Conservation (phyloP, 2,113 vertebrate species). For the Microtus oregoni region DNA sequence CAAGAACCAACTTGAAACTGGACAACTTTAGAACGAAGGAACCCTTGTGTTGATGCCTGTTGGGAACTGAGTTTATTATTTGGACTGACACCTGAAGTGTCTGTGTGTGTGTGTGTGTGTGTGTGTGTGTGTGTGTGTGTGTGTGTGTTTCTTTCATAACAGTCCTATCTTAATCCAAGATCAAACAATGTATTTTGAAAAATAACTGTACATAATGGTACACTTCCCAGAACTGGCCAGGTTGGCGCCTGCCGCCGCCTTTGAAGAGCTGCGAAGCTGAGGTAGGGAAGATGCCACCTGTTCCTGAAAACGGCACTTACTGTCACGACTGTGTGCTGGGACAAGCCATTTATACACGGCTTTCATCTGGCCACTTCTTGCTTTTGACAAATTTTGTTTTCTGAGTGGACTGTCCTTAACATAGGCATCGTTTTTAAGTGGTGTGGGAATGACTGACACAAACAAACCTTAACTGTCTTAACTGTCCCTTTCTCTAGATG, state of each 20-base stretch:
- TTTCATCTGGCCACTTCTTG: background rate
- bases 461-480: background rate
- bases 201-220: constrained; percentile 69
- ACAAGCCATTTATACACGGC: background rate
- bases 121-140: background rate
- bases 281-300: background rate
- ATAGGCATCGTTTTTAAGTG: background rate
- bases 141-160: constrained; percentile 61
- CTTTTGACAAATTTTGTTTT: constrained; percentile 56
- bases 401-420: background rate
- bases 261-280: constrained; percentile 64
- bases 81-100: constrained; percentile 47
- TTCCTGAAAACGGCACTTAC: background rate
- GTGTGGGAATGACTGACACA: background rate
- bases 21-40: background rate
- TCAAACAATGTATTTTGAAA: constrained; percentile 77
- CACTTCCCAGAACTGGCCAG: constrained; percentile 55
- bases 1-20: background rate
- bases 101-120: background rate
- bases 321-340: background rate
- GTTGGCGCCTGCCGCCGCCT: constrained; percentile 19
- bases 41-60: background rate
- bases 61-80: constrained; percentile 59
- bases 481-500: background rate
- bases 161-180: constrained; percentile 62